Conservation (phyloP, 1,140 invertebrate species). For the Sitophilus oryzae region DNA sequence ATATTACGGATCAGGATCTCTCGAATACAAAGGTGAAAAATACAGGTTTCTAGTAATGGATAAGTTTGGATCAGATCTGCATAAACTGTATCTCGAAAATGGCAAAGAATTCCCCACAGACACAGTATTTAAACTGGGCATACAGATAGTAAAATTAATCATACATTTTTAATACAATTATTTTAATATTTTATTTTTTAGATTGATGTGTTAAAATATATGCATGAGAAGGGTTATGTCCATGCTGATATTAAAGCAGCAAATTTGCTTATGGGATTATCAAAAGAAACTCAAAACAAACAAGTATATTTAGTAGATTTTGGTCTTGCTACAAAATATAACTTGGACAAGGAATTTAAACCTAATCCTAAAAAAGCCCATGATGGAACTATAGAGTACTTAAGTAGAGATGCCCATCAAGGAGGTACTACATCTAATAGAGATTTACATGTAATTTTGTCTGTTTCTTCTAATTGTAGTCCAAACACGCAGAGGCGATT, state of each 20-base stretch:
- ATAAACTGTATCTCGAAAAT: conserved; percentile 70
- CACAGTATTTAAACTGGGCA: conserved; percentile 71
- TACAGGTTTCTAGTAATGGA: conserved; percentile 92
- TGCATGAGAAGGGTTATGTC: conserved; percentile 78
- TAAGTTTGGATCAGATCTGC: conserved; percentile 83
- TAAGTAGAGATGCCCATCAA: conserved; percentile 87
- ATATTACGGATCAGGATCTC: conserved; percentile 76
- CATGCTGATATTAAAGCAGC: conserved; percentile 91
- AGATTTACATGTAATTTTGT: neutral
- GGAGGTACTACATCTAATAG: conserved; percentile 48
- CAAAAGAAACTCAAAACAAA: conserved; percentile 47
- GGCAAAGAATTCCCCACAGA: conserved; percentile 63
- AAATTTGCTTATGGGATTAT: conserved; percentile 66
- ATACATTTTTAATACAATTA: conserved; percentile 9
- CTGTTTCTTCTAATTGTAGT: conserved; percentile 49
- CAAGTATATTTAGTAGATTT: conserved; percentile 91
- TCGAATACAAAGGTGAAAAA: conserved; percentile 65
- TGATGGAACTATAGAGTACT: conserved; percentile 93
- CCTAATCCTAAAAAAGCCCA: conserved; percentile 86
- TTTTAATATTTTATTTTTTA: conserved; percentile 43
- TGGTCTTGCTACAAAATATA: conserved; percentile 78
- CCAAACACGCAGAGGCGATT: conserved; percentile 77
- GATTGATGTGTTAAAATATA: conserved; percentile 81
- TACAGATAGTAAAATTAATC: conserved; percentile 74
- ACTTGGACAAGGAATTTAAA: conserved; percentile 68